Evolutionary conservation across 1,140 invertebrate species (phyloP).

Genomic region (Parapsyche elsis): DNA sequence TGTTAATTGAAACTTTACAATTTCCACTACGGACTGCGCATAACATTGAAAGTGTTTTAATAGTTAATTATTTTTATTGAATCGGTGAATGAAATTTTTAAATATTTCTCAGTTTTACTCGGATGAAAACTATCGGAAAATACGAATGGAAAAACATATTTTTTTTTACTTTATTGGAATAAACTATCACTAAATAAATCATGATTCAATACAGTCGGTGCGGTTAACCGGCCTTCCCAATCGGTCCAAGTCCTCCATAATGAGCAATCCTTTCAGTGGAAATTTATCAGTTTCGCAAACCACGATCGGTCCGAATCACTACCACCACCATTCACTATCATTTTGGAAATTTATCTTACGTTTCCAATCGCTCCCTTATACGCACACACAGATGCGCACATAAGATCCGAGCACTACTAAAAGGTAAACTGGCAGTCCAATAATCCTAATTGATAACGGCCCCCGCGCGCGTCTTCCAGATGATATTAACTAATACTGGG

Average conservation of each 20-base stretch:
- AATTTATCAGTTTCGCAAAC: slow-evolving; percentile 50
- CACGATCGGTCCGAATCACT: slow-evolving; percentile 40
- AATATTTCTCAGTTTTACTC: no score
- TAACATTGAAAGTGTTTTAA: no score
- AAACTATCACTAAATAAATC: slow-evolving; percentile 14
- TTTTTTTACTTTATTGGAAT: no score
- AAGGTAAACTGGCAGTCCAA: slow-evolving; percentile 56
- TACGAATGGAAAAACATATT: no score
- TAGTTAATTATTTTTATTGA: no score
- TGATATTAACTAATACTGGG: slow-evolving; percentile 55
- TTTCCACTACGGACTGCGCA: background rate
- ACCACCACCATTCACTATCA: slow-evolving; percentile 36
- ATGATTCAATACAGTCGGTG: background rate
- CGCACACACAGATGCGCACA: slow-evolving; percentile 22
- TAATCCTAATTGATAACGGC: slow-evolving; percentile 57
- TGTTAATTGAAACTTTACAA: slow-evolving; percentile 20
- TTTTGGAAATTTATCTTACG: slow-evolving; percentile 53
- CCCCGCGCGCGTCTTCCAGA: slow-evolving; percentile 45
- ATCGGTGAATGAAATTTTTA: no score
- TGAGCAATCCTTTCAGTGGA: slow-evolving; percentile 54
- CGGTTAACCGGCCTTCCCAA: background rate
- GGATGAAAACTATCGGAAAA: no score
- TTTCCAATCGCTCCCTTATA: slow-evolving; percentile 28
- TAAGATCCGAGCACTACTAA: slow-evolving; percentile 36
- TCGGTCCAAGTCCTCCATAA: slow-evolving; percentile 33